Evolutionary conservation across 2,888 invertebrate species (phyloP), one percentile per base, ranked within the genome.

Genomic region (Aethes cnicana): DNA sequence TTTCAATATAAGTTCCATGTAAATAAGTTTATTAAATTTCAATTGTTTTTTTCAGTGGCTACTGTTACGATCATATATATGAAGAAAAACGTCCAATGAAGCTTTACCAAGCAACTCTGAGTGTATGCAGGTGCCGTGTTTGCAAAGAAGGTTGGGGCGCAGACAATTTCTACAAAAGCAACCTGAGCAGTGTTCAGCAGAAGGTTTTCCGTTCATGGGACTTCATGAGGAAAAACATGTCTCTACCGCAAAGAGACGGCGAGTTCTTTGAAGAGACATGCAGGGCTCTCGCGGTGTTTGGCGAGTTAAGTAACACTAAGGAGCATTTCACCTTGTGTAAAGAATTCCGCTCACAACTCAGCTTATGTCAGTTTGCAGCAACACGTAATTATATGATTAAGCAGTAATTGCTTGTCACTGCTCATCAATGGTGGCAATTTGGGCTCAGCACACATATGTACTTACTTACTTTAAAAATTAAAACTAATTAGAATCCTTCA

Each of bases 71-170:
- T 1, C 28, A 23, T 2, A 2, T 12, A 4, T 30, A 44, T 9
- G 21, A 14, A 6, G n/a, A 28, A 7, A n/a, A 9, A 11, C 50
- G 50, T 1, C n/a, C 17, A 1, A 18, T 23, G 14, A 43, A 37
- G 7, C 11, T 50, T 0, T 50, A 44, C n/a, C 17, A 37, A 12
- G 26, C 16, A 7, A 43, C 35, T 12, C 12, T 32, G 2, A 50
- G 37, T 6, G 23, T 50, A 30, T 50, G 50, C 50, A 21, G 6
- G 17, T 50, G 50, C 18, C 36, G 17, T 6, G 43, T 50, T 3
- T 50, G 50, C 23, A 12, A n/a, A 1, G 12, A 26, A 0, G 26
- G 9, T 21, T 50, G 50, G 49, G 26, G 16, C 21, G 5, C 16
- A 0, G 8, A 11, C 16, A 42, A 20, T 14, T 35, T 35, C 16